These are phyloP conservation scores for Craseonycteris thonglongyai DNA, from an alignment of 2,113 vertebrate genomes.

Conservation along the genomic window DNA sequence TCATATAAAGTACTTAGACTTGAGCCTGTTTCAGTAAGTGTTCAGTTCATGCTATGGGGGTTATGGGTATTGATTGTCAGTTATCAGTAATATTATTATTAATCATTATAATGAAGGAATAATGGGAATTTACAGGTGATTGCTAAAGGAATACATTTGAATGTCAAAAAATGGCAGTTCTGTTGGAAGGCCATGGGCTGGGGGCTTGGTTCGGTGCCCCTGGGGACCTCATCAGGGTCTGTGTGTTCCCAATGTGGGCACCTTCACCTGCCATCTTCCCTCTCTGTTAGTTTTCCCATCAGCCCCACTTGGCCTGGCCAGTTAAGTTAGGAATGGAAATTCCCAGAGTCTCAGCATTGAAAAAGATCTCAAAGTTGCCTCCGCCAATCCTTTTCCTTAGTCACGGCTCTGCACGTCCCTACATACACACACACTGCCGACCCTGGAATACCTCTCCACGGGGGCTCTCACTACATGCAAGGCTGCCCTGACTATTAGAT, in stretches of 20 bases:
- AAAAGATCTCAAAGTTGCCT: not conserved
- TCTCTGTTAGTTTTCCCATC: not conserved
- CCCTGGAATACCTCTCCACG: not conserved
- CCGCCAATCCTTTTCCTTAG: not conserved
- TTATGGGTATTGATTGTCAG: not conserved
- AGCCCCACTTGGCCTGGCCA: not conserved
- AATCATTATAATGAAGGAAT: not conserved
- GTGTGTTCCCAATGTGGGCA: not conserved
- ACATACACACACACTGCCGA: too few species aligned
- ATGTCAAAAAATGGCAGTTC: not conserved
- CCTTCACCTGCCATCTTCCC: not conserved
- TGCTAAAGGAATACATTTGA: not conserved
- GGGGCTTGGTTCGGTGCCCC: not conserved
- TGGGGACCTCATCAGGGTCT: not conserved
- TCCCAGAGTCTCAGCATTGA: not conserved
- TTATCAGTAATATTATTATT: not conserved
- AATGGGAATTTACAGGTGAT: not conserved
- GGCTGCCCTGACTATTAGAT: not conserved
- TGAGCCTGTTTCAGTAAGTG: not conserved
- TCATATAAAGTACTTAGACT: accelerated
- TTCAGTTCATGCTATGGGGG: not conserved
- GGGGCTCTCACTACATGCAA: not conserved
- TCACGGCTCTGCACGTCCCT: not conserved
- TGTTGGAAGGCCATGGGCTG: not conserved
- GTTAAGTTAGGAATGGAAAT: not conserved